Percentiles rank a stretch among this genome's conserved stretches.
Conservation (phyloP, 2,797 vertebrate genomes). For the Bovichtus diacanthus region DNA sequence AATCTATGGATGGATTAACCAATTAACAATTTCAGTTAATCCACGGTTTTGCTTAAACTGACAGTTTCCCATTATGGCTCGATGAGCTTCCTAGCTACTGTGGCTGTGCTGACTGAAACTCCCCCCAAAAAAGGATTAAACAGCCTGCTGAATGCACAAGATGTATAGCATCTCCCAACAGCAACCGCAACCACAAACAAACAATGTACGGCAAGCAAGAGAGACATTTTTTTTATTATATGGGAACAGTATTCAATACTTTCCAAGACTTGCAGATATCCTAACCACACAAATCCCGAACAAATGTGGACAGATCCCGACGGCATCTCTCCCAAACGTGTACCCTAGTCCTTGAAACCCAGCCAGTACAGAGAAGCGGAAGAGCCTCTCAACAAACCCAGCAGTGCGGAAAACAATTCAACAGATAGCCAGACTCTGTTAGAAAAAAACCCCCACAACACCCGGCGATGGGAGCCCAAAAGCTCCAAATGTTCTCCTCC, state of each 20-base stretch:
- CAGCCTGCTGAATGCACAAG: background rate
- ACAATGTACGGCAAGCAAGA: background rate
- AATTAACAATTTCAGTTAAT: background rate
- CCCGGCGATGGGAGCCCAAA: conserved; percentile 27
- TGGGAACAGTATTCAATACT: background rate
- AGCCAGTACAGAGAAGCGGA: conserved; percentile 41
- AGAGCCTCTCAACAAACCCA: conserved; percentile 37
- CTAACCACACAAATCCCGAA: background rate
- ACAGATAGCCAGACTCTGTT: conserved; percentile 57
- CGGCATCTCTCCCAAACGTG: conserved; percentile 11
- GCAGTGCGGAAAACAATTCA: conserved; percentile 53
- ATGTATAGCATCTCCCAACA: background rate
- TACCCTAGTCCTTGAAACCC: conserved; percentile 42
- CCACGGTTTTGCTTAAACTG: background rate
- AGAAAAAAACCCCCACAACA: conserved; percentile 40
- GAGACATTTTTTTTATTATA: background rate
- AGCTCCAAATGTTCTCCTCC: conserved; percentile 62
- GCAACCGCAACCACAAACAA: background rate
- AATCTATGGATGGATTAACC: background rate
- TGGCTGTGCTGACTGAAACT: background rate
- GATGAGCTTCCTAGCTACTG: background rate
- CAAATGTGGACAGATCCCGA: conserved; percentile 10
- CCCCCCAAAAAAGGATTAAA: background rate
- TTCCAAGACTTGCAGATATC: background rate
- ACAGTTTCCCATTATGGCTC: background rate